These are phyloP conservation scores for Xylocampa areola DNA, from an alignment of 2,888 invertebrate genomes.

Conservation along the genomic window DNA sequence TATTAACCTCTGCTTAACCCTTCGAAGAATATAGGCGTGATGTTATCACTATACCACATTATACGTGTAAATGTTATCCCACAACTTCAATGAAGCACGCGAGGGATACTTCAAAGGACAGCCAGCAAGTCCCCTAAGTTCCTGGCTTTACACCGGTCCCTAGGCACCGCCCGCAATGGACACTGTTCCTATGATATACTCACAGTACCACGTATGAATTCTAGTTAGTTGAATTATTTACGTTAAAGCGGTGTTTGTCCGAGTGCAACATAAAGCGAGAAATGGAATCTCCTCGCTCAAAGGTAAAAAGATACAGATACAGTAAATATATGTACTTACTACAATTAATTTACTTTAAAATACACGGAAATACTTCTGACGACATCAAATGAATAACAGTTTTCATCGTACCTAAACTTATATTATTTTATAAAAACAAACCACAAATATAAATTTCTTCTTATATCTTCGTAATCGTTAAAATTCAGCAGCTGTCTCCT, in stretches of 20 bases:
- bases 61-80: no score
- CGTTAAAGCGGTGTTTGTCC: not conserved
- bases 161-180: constrained; percentile 20
- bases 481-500: not conserved
- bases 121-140: constrained; percentile 25
- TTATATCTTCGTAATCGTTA: not conserved
- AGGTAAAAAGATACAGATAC: not conserved
- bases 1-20: no score
- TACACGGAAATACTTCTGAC: no score
- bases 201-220: constrained; percentile 3
- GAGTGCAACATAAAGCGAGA: not conserved
- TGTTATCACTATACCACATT: no score
- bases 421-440: no score
- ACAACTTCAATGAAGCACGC: not conserved
- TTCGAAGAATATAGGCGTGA: no score
- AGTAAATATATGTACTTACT: no score
- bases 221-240: constrained; percentile 16
- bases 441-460: no score
- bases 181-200: constrained; percentile 1
- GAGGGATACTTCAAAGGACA: constrained; percentile 40
- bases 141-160: constrained; percentile 31
- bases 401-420: no score
- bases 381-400: no score
- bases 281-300: not conserved
- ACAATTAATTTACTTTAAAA: not conserved